A percentile compares a stretch with the other conserved stretches of the same genome.
Evolutionary conservation across 2,797 vertebrate genomes (phyloP).

Genomic region (Gallirallus australis): DNA sequence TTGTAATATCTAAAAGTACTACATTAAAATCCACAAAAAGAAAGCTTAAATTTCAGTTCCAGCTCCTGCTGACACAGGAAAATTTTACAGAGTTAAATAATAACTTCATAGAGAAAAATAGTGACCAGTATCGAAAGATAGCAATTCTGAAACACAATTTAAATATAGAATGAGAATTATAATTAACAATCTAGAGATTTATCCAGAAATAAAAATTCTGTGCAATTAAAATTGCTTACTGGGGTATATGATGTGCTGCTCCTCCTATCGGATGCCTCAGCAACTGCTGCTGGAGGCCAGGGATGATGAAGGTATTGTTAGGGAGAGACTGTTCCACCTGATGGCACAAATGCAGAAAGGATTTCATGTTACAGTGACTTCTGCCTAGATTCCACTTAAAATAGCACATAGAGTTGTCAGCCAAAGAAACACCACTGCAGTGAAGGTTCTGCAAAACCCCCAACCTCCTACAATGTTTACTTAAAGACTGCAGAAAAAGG

Average conservation of each 20-base stretch:
- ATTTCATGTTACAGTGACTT: neutral
- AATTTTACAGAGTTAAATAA: neutral
- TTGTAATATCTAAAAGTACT: neutral
- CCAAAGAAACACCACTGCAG: neutral
- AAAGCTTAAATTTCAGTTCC: neutral
- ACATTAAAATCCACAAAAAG: neutral
- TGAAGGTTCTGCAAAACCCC: neutral
- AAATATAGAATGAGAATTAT: neutral
- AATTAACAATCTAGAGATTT: neutral
- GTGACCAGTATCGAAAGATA: neutral
- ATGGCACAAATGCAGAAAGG: neutral
- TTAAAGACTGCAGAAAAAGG: neutral
- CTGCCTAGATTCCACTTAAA: neutral
- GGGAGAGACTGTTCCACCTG: neutral
- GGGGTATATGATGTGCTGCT: neutral
- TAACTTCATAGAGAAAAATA: neutral
- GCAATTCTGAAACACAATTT: neutral
- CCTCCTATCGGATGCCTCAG: neutral
- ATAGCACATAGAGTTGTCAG: neutral
- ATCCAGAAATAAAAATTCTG: neutral
- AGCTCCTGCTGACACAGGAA: neutral
- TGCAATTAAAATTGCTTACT: neutral
- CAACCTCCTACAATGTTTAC: neutral
- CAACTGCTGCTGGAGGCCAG: neutral
- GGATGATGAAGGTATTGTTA: neutral